Evolutionary conservation across 2,113 vertebrate species (phyloP).

Genomic region (Pelusios castaneus): DNA sequence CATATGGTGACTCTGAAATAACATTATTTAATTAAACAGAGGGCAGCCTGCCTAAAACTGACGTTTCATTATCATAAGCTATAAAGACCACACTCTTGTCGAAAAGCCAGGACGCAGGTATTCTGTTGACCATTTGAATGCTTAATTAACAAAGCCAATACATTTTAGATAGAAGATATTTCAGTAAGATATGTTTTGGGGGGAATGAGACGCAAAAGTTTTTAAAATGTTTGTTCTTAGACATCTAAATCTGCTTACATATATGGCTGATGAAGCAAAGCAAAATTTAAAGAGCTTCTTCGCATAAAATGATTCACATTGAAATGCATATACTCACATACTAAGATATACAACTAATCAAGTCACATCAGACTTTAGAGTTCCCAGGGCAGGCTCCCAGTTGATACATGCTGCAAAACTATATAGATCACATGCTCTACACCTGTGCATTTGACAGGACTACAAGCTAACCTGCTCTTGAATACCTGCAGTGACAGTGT

Average conservation of each 20-base stretch:
- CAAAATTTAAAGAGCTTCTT: not conserved
- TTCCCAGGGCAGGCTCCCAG: not conserved
- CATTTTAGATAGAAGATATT: constrained; percentile 22
- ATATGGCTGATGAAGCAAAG: not conserved
- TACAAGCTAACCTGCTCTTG: not conserved
- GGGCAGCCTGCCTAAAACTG: constrained; percentile 1
- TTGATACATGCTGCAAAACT: not conserved
- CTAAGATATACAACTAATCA: not conserved
- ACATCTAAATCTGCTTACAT: not conserved
- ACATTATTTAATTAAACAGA: constrained; percentile 40
- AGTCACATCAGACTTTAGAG: not conserved
- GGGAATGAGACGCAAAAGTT: not conserved
- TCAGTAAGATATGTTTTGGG: constrained; percentile 16
- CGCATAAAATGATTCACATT: not conserved
- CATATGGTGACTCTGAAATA: not conserved
- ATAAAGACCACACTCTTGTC: constrained; percentile 24
- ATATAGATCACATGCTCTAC: fast-evolving
- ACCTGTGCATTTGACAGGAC: not conserved
- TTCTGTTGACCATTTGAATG: constrained; percentile 29
- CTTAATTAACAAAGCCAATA: constrained; percentile 24
- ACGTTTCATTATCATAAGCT: constrained; percentile 40
- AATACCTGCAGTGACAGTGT: not conserved
- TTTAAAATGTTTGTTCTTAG: constrained; percentile 7
- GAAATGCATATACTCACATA: not conserved
- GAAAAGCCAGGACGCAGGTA: constrained; percentile 16